These are phyloP conservation scores for Pseudochromis fuscus DNA, from an alignment of 2,797 vertebrate genomes.

Conservation along the genomic window DNA sequence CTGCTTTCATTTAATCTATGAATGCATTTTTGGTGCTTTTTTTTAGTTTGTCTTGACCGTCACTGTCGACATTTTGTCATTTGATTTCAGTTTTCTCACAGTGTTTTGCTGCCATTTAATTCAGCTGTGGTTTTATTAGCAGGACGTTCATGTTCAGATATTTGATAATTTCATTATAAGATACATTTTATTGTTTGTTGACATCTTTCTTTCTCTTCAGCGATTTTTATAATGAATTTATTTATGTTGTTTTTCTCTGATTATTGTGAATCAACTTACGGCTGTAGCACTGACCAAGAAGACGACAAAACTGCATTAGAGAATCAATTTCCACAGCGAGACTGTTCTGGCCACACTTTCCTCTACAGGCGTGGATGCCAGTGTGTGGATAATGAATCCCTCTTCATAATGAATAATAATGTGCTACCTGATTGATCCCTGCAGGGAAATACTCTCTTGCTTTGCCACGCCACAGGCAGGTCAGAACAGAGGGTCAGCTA, in stretches of 20 bases:
- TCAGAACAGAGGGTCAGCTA: conserved; percentile 23
- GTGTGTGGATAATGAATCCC: conserved; percentile 22
- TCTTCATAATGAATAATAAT: conserved; percentile 34
- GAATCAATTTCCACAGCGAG: conserved; percentile 14
- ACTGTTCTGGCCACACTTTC: conserved; percentile 1
- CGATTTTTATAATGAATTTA: not conserved
- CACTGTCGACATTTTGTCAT: not conserved
- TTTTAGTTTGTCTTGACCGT: not conserved
- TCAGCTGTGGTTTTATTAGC: not conserved
- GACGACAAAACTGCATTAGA: not conserved
- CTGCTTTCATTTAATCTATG: not conserved
- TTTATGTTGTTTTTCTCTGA: not conserved
- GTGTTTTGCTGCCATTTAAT: not conserved
- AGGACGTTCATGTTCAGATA: not conserved
- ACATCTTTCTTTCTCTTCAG: not conserved
- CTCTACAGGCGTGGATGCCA: not conserved
- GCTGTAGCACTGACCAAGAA: not conserved
- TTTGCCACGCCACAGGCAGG: conserved; percentile 14
- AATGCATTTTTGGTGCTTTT: too few species aligned
- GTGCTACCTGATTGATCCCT: conserved; percentile 28
- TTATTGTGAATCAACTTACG: not conserved
- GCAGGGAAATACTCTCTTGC: conserved; percentile 9
- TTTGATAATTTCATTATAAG: not conserved
- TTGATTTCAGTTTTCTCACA: not conserved
- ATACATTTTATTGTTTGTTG: too few species aligned